Conservation (phyloP, 1,140 invertebrate species). For the Pollicipes pollicipes region DNA sequence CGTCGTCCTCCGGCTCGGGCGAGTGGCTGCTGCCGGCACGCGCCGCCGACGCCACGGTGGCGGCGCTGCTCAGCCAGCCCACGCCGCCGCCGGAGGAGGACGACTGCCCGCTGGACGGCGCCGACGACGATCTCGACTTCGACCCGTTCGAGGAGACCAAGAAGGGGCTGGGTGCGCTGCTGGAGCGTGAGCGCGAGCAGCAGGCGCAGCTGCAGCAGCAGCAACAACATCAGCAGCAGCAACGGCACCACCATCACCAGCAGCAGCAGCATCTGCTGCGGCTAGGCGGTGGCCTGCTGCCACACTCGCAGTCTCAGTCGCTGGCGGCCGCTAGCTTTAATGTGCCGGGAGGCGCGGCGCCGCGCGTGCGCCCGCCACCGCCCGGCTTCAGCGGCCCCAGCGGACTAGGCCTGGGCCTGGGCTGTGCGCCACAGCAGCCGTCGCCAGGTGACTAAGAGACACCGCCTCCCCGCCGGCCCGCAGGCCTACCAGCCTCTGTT, state of each 20-base stretch:
- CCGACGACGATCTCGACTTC: conserved; percentile 53
- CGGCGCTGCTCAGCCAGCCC: conserved; percentile 6
- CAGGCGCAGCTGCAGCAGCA: conserved; percentile 30
- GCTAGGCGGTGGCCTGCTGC: not conserved
- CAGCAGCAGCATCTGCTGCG: conserved; percentile 21
- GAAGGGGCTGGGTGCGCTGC: conserved; percentile 78
- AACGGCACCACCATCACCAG: too few relatives aligned
- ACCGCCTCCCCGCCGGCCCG: too few relatives aligned
- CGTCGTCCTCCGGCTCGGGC: not conserved
- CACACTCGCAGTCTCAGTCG: too few relatives aligned
- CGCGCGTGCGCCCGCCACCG: conserved; percentile 43
- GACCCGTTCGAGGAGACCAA: conserved; percentile 92
- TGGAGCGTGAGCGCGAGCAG: conserved; percentile 58
- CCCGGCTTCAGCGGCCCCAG: conserved; percentile 39
- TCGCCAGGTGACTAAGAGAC: too few relatives aligned
- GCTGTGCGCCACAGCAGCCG: not conserved
- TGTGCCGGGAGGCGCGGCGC: not conserved
- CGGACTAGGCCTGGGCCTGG: conserved; percentile 8
- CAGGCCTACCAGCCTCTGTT: too few relatives aligned
- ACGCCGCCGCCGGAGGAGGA: conserved; percentile 7
- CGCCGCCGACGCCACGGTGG: not conserved
- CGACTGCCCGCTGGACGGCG: conserved; percentile 10
- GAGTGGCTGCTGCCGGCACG: not conserved
- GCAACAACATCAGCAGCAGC: too few relatives aligned
- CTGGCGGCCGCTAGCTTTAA: not conserved